Base-by-base conservation (phyloP, 2,113 vertebrate species). In the Platysteira castanea region DNA sequence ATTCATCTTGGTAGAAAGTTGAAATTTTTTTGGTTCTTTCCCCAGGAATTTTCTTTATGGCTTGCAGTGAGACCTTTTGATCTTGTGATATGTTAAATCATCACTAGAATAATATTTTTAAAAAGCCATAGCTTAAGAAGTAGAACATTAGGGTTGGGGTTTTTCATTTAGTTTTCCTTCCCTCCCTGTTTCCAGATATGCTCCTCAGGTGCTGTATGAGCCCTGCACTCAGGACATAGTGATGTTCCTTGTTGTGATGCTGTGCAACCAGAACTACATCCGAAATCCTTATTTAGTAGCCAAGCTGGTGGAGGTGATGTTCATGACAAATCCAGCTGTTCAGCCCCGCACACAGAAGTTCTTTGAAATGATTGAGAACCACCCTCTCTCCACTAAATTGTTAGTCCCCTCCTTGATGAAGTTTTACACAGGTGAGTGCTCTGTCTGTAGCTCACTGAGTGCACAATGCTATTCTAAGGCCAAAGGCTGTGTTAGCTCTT, bases 251-350 rank as follows among this genome's bases (percentile, higher is more conserved):
- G 99, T 99, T 19, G 99, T 99, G 93, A 99, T 99, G 98, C 98
- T 99, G 95, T 99, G 99, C 97, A 99, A 99, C 98, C 99, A 99
- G 98, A 99, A 99, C 97, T 99, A 99, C 96, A 99, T 99, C 98
- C 98, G 99, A 80, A 99, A 99, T 96, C 99, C 99, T 5, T 99
- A 99, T 78, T 97, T 99, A 92, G 99, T 99, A 80, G 99, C 99
- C 93, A 99, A 99, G 93, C 98, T 99, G 89, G 99, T 99, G 65
- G 99, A 99, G 91, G 99, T 99, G 96, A 98, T 99, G 98, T 99
- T 99, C 61, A 99, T 99, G 97, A 99, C 99, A 64, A 99, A 99
- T 89, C 99, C 99, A 15, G 98, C 99, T 24, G 99, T 99, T 33
- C 99, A 99, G 97, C 99, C 99, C 12, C 98, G 99, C 47, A 99